Percentiles rank a stretch among this genome's conserved stretches.
phyloP scores from a whole-genome alignment of 1,140 invertebrate genomes.

The Drosophila orena region DNA sequence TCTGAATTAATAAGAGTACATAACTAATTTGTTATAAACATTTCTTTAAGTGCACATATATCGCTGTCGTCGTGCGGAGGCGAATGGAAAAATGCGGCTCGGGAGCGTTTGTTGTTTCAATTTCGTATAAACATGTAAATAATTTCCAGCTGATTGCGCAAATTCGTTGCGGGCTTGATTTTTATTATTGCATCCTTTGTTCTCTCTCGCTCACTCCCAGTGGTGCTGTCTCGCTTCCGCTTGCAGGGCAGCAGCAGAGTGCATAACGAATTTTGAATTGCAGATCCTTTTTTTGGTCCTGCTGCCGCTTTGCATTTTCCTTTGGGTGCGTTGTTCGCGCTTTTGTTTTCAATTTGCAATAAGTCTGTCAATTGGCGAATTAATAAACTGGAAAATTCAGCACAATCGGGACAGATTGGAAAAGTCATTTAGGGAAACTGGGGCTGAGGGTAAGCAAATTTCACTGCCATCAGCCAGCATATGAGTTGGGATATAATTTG shows the following conservation, averaged over 20 bases:
- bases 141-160: constrained; percentile 81
- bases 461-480: constrained; percentile 25
- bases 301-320: constrained; percentile 24
- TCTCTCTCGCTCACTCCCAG: constrained; percentile 8
- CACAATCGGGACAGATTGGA: constrained; percentile 59
- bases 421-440: constrained; percentile 57
- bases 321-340: constrained; percentile 64
- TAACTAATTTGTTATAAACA: not conserved
- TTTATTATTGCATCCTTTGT: constrained; percentile 77
- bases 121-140: constrained; percentile 83
- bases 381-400: constrained; percentile 84
- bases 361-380: constrained; percentile 85
- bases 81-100: constrained; percentile 33
- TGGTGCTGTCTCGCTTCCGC: constrained; percentile 1
- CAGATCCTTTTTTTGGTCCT: constrained; percentile 24
- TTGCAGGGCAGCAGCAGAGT: constrained; percentile 31
- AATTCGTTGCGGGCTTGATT: constrained; percentile 81
- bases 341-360: constrained; percentile 84
- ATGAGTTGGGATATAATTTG: constrained; percentile 31
- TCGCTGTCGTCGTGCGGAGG: constrained; percentile 22
- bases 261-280: constrained; percentile 75
- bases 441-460: constrained; percentile 17
- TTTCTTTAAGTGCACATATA: constrained; percentile 33
- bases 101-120: constrained; percentile 76
- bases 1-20: too few species aligned